Percentiles rank a stretch among this genome's conserved stretches.
Evolutionary conservation across 2,888 invertebrate genomes (phyloP).

Genomic region (Meliscaeva auricollis): DNA sequence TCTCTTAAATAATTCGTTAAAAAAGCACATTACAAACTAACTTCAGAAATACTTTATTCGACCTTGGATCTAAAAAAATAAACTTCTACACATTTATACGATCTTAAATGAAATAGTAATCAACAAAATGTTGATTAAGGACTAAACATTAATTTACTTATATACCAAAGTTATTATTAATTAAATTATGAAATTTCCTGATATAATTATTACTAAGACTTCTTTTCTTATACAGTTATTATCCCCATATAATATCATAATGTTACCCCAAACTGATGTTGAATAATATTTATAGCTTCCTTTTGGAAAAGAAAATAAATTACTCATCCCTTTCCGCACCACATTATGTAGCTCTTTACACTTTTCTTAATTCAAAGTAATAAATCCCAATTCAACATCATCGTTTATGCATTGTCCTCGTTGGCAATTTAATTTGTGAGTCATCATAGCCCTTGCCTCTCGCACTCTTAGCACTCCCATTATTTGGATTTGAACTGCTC

Average conservation of each 20-base stretch:
- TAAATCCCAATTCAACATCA: conserved; percentile 59
- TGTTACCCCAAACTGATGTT: conserved; percentile 17
- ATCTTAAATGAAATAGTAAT: too few relatives aligned
- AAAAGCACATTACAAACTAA: too few relatives aligned
- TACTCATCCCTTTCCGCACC: conserved; percentile 35
- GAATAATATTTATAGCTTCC: conserved; percentile 49
- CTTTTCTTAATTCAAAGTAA: conserved; percentile 31
- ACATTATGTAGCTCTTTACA: conserved; percentile 41
- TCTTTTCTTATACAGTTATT: conserved; percentile 23
- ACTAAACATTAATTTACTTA: too few relatives aligned
- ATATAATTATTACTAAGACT: conserved; percentile 51
- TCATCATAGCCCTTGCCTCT: conserved; percentile 50
- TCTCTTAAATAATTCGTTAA: too few relatives aligned
- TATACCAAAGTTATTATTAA: not conserved
- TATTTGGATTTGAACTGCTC: not conserved
- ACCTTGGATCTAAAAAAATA: too few relatives aligned
- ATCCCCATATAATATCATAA: conserved; percentile 7
- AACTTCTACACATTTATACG: too few relatives aligned
- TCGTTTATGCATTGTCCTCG: conserved; percentile 52
- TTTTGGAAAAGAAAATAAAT: conserved; percentile 48
- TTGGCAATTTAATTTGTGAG: conserved; percentile 67
- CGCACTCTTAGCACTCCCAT: not conserved
- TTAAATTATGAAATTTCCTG: conserved; percentile 8
- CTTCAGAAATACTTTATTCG: too few relatives aligned
- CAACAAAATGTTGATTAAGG: too few relatives aligned